Base-by-base conservation (phyloP, 2,888 invertebrate species). In the Leucophora obtusa region DNA sequence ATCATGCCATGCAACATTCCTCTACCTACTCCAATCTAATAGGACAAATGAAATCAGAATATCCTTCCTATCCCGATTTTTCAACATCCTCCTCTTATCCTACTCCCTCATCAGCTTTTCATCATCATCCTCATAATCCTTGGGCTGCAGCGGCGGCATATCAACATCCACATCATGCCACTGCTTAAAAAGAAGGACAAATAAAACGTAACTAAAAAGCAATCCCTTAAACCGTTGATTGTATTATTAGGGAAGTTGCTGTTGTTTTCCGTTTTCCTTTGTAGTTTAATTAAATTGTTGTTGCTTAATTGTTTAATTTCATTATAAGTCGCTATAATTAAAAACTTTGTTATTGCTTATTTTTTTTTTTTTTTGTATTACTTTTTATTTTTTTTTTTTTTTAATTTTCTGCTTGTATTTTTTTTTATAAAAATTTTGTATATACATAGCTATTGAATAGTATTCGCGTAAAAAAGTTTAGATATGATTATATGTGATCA, bases 131-230 rank as follows among this genome's bases (percentile, higher is more conserved):
- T 21, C 85, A 86, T 10, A 88, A 87, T 82, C 85, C 87, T 33
- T 88, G 88, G 89, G 85, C 87, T 63, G 84, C 88, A 51, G 87
- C 88, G 11, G 84, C 85, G 0, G 84, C 84, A 10, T 84, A 84
- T 73, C 88, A 88, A 74, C 87, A 88, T 84, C 85, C 87, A 47
- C 80, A 81, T 74, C 87, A 88, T 83, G 87, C 88, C 65, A 85
- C 86, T 14, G 85, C 85, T 76, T 86, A 84, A 81, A 53, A 11
- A 54, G 54, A 21, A 10, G 10, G 3, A 62, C 24, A 54, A 38
- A 38, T 10, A 11, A 38, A 38, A 3, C 14, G 1, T 35, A 21
- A 21, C 35, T 17, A 69, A 69, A 38, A 58, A 11, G 11, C 18
- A 56, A 51, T 17, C 8, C 14, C 54, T 5, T 10, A 47, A 50